Conservation (phyloP, 2,113 vertebrate genomes). For the Salvelinus alpinus region DNA sequence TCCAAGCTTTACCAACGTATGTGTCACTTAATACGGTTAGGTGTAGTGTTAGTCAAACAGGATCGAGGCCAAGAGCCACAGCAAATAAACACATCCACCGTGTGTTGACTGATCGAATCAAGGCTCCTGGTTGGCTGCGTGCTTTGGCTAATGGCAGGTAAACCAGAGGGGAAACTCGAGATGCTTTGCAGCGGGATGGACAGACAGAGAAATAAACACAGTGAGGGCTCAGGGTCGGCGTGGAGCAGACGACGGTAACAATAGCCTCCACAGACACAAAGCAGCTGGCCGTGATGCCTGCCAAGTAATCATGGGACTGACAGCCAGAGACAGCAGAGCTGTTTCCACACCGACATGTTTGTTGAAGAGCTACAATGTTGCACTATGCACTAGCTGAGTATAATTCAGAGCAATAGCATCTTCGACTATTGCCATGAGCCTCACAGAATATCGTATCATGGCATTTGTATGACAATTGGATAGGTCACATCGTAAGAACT, state of each 20-base stretch:
- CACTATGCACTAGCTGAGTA: too few relatives aligned
- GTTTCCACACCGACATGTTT: not conserved
- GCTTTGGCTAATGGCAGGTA: slow-evolving; percentile 53
- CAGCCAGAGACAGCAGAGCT: not conserved
- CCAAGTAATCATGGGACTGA: slow-evolving; percentile 17
- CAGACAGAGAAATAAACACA: slow-evolving; percentile 55
- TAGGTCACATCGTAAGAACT: too few relatives aligned
- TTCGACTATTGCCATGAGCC: too few relatives aligned
- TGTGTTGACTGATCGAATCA: slow-evolving; percentile 65
- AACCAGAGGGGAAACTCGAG: slow-evolving; percentile 48
- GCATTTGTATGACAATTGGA: too few relatives aligned
- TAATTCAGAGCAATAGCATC: too few relatives aligned
- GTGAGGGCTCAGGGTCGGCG: slow-evolving; percentile 34
- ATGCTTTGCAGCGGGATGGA: slow-evolving; percentile 46
- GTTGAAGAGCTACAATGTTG: not conserved
- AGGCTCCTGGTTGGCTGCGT: slow-evolving; percentile 43
- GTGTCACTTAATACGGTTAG: slow-evolving; percentile 65
- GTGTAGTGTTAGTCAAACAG: slow-evolving; percentile 57
- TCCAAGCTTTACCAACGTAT: slow-evolving; percentile 18
- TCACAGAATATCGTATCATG: too few relatives aligned
- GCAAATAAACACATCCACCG: slow-evolving; percentile 67
- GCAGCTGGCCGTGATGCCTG: slow-evolving; percentile 50
- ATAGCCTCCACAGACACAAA: slow-evolving; percentile 41
- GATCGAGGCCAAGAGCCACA: slow-evolving; percentile 52
- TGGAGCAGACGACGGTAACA: slow-evolving; percentile 34